Base-by-base conservation (phyloP, 2,888 invertebrate genomes). In the Encarsia formosa region DNA sequence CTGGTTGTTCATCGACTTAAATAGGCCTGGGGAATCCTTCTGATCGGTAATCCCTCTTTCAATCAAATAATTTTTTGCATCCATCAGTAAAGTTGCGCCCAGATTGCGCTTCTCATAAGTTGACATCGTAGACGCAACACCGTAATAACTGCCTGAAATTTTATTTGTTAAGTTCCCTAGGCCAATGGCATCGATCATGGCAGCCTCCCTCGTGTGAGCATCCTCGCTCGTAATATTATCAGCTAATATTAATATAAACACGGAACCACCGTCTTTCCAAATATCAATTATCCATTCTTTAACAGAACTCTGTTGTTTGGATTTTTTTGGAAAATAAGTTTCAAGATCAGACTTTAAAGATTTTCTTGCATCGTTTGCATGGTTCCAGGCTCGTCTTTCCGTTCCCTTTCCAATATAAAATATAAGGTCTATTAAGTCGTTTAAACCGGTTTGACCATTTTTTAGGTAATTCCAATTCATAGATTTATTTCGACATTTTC, bases 391-490 rank as follows among this genome's bases (percentile, higher is more conserved):
- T 4, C 97, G 78, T 1, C 87, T 82, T 22, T 88, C 81, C 70
- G 91, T 93, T 49, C 96, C 96, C 77, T 95, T 96, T 0, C 98
- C 98, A 20, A 98, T 84, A 70, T 98, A 98, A 75, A 98, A 98
- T 56, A 98, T 86, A 0, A 93, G 82, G 39, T 83, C 79, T 2
- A 97, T 74, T 69, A 98, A 98, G 0, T 79, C 82, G 38, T 78
- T 73, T 86, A 96, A 93, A 0, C 93, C 91, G n/a, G n/a, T n/a
- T n/a, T n/a, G n/a, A n/a, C n/a, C n/a, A n/a, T n/a, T n/a, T n/a
- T n/a, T n/a, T n/a, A n/a, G n/a, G n/a, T n/a, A n/a, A n/a, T n/a
- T n/a, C n/a, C n/a, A n/a, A n/a, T n/a, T n/a, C n/a, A n/a, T n/a
- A n/a, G n/a, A n/a, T 29, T 94, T 71, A 71, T 93, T 88, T 22